These are phyloP conservation scores for Agrenia bidenticulata DNA, from an alignment of 2,888 invertebrate genomes.

Conservation along the genomic window DNA sequence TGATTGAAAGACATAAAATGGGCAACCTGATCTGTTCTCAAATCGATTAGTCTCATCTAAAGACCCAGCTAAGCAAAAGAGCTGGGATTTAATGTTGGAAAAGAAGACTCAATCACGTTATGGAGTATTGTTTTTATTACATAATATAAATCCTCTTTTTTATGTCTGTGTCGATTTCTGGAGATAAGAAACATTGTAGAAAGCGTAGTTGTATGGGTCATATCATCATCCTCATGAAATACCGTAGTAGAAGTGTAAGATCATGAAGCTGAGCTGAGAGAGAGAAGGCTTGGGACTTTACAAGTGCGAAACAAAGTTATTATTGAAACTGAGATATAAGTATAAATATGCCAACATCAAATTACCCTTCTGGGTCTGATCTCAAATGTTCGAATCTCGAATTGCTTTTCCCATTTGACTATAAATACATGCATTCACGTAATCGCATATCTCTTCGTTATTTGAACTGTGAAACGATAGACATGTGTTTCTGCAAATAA, in stretches of 20 bases:
- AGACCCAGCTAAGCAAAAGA: constrained; percentile 1
- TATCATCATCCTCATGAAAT: too few relatives aligned
- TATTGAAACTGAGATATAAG: background rate
- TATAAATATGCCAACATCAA: constrained; percentile 17
- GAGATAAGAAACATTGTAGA: constrained; percentile 10
- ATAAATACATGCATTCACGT: background rate
- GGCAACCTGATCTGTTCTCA: constrained; percentile 20
- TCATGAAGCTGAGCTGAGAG: too few relatives aligned
- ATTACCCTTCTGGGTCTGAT: constrained; percentile 4
- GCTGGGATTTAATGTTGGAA: background rate
- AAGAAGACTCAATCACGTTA: constrained; percentile 5
- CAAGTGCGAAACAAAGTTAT: background rate
- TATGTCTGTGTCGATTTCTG: constrained; percentile 2
- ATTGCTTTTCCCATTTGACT: background rate
- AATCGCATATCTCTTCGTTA: constrained; percentile 2
- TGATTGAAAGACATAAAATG: constrained; percentile 15
- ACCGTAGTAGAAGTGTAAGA: too few relatives aligned
- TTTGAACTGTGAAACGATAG: constrained; percentile 39
- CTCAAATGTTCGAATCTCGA: too few relatives aligned
- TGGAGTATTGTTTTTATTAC: constrained; percentile 10
- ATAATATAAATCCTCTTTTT: background rate
- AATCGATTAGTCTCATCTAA: constrained; percentile 18
- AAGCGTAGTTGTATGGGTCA: too few relatives aligned
- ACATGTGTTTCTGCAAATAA: constrained; percentile 44
- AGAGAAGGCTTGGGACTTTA: too few relatives aligned